Base-by-base conservation (phyloP, 2,797 vertebrate species). In the Apogon hyalosoma region DNA sequence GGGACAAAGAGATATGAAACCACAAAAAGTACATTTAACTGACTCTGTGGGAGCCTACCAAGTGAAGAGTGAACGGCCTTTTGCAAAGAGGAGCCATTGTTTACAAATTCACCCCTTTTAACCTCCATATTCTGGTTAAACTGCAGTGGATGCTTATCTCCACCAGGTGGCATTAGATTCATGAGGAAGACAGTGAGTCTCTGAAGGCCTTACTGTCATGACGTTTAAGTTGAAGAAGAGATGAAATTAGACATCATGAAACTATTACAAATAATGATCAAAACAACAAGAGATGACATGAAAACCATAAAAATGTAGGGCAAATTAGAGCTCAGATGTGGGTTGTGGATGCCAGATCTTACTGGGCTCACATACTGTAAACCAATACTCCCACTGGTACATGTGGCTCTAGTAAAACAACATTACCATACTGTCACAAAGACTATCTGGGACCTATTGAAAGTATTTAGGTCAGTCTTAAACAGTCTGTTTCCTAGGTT, bases 161-260 rank as follows among this genome's bases (percentile, higher is more conserved):
- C 91, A 92, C 82, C 68, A 91, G 91, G 59, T 86, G 90, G 86
- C 90, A 80, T 53, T 77, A 86, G 61, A 86, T 64, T 69, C 80
- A 63, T 62, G 14, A 56, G 63, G 24, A 73, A 79, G 13, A 11
- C 11, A 60, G 48, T 16, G 11, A 7, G 50, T 5, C 6, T 55
- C 42, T 51, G 10, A 36, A 53, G 45, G 15, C 10, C 13, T 53
- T 61, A 9, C 9, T 3, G 6, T 6, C 33, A 9, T 36, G 33
- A 36, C 7, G 39, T 36, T 36, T 36, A 36, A 8, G 9, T 10
- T 33, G 31, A 33, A 10, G 33, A 36, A 36, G 33, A 36, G 33
- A 36, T 36, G 31, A 12, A 48, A 48, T 18, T 18, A 18, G 10
- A 19, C 14, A 7, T 43, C n/a, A n/a, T 43, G 6, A 5, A n/a